phyloP scores from a whole-genome alignment of 2,113 vertebrate species.

The Condylura cristata region DNA sequence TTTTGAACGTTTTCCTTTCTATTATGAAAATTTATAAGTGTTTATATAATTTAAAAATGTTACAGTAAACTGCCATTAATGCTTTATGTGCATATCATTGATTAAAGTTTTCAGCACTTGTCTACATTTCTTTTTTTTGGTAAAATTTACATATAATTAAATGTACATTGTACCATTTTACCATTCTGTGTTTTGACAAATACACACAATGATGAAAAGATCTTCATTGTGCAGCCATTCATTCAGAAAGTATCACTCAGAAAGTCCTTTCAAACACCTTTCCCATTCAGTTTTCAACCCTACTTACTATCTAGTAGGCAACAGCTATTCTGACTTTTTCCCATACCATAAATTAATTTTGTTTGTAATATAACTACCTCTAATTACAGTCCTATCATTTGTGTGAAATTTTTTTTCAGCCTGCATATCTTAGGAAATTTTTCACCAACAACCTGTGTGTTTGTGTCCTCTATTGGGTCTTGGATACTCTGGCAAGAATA shows the following conservation, averaged over 20 bases:
- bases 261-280: not conserved
- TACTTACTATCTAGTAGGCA: accelerated
- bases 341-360: not conserved
- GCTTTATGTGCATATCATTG: not conserved
- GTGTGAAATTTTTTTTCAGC: not conserved
- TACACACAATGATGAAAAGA: not conserved
- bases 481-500: not conserved
- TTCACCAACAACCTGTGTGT: not conserved
- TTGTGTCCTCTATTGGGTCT: not conserved
- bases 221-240: not conserved
- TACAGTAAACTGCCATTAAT: not conserved
- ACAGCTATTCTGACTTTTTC: not conserved
- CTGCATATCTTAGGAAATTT: not conserved
- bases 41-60: not conserved
- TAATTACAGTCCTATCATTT: not conserved
- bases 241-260: too few species aligned
- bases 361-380: not conserved
- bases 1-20: not conserved
- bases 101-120: not conserved
- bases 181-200: not conserved
- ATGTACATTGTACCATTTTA: not conserved
- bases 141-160: slow-evolving; percentile 13
- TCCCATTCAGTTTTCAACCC: not conserved
- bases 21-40: not conserved
- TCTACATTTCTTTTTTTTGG: not conserved